Percentiles rank a stretch among this genome's conserved stretches.
Evolutionary conservation across 2,888 invertebrate species (phyloP).

Genomic region (Spisula subtruncata): DNA sequence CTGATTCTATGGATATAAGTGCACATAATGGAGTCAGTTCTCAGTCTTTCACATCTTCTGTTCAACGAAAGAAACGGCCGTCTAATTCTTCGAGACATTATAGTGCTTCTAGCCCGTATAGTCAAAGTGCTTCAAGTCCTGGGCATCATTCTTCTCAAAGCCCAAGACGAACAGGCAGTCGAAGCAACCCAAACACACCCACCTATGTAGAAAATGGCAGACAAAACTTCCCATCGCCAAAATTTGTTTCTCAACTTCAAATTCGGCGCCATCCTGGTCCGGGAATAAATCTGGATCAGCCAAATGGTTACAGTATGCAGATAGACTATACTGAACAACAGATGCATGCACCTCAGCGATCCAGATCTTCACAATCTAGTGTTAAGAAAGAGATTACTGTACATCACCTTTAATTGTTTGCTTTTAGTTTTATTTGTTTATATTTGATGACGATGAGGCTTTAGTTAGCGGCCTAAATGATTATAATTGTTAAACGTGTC

Average conservation of each 20-base stretch:
- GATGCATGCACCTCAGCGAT: constrained; percentile 41
- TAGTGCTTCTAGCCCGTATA: constrained; percentile 32
- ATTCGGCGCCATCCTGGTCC: constrained; percentile 53
- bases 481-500: background rate
- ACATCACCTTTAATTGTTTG: constrained; percentile 49
- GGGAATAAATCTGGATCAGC: constrained; percentile 50
- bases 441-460: background rate
- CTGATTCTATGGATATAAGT: constrained; percentile 40
- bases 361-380: constrained; percentile 49
- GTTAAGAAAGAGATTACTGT: constrained; percentile 52
- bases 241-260: constrained; percentile 70
- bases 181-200: constrained; percentile 65
- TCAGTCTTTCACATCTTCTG: constrained; percentile 46
- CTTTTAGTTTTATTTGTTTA: background rate
- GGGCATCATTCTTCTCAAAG: background rate
- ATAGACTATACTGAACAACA: constrained; percentile 67
- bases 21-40: constrained; percentile 49
- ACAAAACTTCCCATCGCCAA: constrained; percentile 54
- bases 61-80: constrained; percentile 32
- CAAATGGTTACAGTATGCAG: constrained; percentile 60
- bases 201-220: constrained; percentile 64
- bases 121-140: constrained; percentile 39
- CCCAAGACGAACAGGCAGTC: constrained; percentile 35
- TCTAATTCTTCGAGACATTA: constrained; percentile 22
- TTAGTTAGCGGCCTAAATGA: background rate